Conservation (phyloP, 2,113 vertebrate species). For the Nymphicus hollandicus region DNA sequence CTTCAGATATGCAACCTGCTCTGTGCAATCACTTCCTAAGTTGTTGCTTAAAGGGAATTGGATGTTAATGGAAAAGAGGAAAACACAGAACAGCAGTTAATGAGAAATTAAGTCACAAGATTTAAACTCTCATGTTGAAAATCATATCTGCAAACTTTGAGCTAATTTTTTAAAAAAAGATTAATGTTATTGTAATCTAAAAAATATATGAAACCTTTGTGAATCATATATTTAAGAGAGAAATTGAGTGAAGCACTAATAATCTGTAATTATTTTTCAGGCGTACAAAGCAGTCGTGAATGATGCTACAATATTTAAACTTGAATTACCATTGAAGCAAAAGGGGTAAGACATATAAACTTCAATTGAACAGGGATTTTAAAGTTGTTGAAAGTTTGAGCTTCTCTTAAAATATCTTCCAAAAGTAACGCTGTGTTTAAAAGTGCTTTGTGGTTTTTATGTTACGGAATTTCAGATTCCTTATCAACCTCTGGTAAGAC, state of each 20-base stretch:
- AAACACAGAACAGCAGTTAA: not conserved
- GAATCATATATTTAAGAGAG: not conserved
- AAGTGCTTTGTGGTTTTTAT: not conserved
- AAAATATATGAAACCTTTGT: not conserved
- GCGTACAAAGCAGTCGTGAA: conserved; percentile 99
- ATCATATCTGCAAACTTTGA: not conserved
- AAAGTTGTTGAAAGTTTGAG: not conserved
- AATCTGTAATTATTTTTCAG: conserved; percentile 73
- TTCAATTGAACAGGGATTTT: not conserved
- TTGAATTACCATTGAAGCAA: conserved; percentile 97
- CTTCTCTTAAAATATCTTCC: not conserved
- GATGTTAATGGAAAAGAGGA: not conserved
- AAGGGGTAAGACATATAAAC: conserved; percentile 86
- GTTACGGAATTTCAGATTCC: not conserved
- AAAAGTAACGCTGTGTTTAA: not conserved
- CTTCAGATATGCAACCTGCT: not conserved
- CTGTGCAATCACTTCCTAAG: not conserved
- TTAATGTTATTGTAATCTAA: not conserved
- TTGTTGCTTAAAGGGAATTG: not conserved
- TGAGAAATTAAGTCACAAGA: not conserved
- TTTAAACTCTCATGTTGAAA: not conserved
- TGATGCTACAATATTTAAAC: conserved; percentile 98
- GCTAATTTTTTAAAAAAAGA: not conserved
- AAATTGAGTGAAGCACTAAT: not conserved
- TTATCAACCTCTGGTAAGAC: not conserved